Conservation (phyloP, 2,888 invertebrate species). For the Andrena chrysosceles region DNA sequence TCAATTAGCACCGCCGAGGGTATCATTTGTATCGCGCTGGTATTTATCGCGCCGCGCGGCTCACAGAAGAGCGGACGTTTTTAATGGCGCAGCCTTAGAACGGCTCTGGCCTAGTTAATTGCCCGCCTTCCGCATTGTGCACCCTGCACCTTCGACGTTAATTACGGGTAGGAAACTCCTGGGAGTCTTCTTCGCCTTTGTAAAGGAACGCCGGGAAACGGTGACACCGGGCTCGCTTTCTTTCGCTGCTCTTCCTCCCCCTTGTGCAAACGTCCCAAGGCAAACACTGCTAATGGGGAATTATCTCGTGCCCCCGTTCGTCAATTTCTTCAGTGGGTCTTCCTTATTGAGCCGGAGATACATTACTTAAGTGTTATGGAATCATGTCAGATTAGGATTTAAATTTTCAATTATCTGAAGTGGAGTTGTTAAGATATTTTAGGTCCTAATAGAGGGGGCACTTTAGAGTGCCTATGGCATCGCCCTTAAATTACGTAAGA, state of each 20-base stretch:
- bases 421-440: too few relatives aligned
- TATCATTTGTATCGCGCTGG: conserved; percentile 26
- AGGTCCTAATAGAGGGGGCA: too few relatives aligned
- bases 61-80: conserved; percentile 9
- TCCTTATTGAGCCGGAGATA: too few relatives aligned
- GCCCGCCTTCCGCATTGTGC: conserved; percentile 52
- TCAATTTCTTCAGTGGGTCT: too few relatives aligned
- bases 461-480: too few relatives aligned
- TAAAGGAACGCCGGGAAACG: conserved; percentile 53
- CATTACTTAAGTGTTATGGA: too few relatives aligned
- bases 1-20: conserved; percentile 41
- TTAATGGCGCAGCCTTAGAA: conserved; percentile 18
- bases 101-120: conserved; percentile 43
- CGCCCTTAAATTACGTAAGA: too few relatives aligned
- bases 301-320: too few relatives aligned
- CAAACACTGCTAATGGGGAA: not conserved
- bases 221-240: conserved; percentile 33
- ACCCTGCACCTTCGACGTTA: conserved; percentile 35
- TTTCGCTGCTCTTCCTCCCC: conserved; percentile 8
- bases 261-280: not conserved
- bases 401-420: too few relatives aligned
- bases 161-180: conserved; percentile 59
- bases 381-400: too few relatives aligned
- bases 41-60: conserved; percentile 5
- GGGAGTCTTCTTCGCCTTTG: conserved; percentile 57